A percentile compares a stretch with the other conserved stretches of the same genome.
Conservation (phyloP, 2,888 invertebrate species). For the Latrodectus elegans region DNA sequence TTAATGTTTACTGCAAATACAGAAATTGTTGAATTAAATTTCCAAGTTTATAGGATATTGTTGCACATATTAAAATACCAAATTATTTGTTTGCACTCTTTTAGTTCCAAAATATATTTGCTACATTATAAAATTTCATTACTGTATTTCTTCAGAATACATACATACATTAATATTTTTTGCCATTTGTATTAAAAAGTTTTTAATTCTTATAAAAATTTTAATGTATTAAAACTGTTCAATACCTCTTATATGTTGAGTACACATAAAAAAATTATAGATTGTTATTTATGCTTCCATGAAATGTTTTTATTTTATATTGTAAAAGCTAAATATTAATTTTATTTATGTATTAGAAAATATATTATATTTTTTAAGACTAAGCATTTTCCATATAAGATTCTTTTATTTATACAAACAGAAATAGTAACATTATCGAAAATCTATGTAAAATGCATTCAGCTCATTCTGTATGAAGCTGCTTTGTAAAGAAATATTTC, state of each 20-base stretch:
- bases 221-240: background rate
- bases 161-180: background rate
- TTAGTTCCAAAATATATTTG: conserved; percentile 8
- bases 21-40: conserved; percentile 30
- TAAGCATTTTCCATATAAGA: background rate
- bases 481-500: conserved; percentile 57
- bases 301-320: background rate
- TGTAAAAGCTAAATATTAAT: background rate
- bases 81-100: conserved; percentile 22
- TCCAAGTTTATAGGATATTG: conserved; percentile 20
- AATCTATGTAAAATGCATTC: conserved; percentile 31
- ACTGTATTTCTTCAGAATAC: background rate
- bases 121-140: conserved; percentile 14
- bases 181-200: background rate
- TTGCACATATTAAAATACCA: conserved; percentile 29
- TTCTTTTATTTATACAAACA: background rate
- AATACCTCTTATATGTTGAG: background rate
- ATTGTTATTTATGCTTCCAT: background rate
- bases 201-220: background rate
- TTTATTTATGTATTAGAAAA: background rate
- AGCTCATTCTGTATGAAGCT: conserved; percentile 20
- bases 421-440: conserved; percentile 38
- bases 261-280: background rate
- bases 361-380: background rate
- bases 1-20: conserved; percentile 29